Evolutionary conservation across 2,113 vertebrate genomes (phyloP).

Genomic region (Microcebus griseorufus): DNA sequence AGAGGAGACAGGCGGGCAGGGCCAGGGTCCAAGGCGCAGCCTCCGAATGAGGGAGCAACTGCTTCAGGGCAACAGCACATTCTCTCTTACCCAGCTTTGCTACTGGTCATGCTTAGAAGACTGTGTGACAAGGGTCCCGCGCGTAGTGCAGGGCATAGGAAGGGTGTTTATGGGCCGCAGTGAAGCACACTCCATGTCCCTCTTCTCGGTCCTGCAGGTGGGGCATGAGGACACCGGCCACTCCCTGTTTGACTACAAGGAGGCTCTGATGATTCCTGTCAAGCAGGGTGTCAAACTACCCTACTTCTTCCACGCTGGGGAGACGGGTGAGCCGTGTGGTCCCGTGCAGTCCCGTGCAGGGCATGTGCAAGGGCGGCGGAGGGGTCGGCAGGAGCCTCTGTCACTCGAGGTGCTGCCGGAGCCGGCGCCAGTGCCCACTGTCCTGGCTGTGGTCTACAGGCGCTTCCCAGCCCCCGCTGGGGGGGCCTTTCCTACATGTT

Average conservation of each 20-base stretch:
- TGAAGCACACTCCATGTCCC: background rate
- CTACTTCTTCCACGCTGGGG: slow-evolving; percentile 95
- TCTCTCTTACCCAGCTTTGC: background rate
- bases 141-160: background rate
- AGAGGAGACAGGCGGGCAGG: background rate
- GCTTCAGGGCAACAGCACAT: background rate
- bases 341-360: background rate
- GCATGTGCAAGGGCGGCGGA: accelerated
- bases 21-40: background rate
- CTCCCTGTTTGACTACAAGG: slow-evolving; percentile 89
- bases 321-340: slow-evolving; percentile 88
- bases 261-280: slow-evolving; percentile 88
- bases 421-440: background rate
- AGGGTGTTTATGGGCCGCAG: background rate
- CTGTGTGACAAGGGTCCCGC: background rate
- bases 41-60: background rate
- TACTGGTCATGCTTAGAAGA: background rate
- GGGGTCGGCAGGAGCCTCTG: background rate
- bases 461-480: accelerated
- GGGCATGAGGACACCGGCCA: slow-evolving; percentile 91
- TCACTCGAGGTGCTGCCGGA: accelerated
- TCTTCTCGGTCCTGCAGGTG: slow-evolving; percentile 85
- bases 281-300: slow-evolving; percentile 85
- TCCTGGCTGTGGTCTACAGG: accelerated
- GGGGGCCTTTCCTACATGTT: accelerated